Evolutionary conservation across 2,113 vertebrate species (phyloP).

Genomic region (Podocnemis expansa): DNA sequence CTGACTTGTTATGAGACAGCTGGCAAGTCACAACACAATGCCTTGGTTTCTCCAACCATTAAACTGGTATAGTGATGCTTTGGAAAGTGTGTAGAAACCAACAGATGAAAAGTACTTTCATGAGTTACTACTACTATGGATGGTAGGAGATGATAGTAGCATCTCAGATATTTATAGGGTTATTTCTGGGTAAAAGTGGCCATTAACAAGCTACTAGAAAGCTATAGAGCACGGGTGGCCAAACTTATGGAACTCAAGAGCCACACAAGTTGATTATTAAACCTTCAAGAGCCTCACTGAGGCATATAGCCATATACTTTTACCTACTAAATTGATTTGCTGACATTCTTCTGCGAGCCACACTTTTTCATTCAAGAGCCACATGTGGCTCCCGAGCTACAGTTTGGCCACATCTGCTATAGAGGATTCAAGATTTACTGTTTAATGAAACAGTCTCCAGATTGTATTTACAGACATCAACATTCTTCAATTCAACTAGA

Average conservation of each 20-base stretch:
- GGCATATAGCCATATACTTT: no score
- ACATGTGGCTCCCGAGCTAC: no score
- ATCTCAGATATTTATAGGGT: rapidly evolving
- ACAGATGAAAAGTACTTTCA: neutral
- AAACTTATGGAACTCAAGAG: no score
- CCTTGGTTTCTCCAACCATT: neutral
- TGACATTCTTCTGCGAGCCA: no score
- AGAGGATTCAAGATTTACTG: neutral
- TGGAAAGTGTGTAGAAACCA: neutral
- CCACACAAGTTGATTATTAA: no score
- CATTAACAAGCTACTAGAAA: slow-evolving; percentile 57
- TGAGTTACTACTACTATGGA: rapidly evolving
- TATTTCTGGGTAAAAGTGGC: slow-evolving; percentile 6
- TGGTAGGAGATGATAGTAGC: neutral
- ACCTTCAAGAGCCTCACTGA: no score
- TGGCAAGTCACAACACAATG: neutral
- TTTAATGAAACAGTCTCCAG: slow-evolving; percentile 37
- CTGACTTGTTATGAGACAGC: no score
- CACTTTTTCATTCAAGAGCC: no score
- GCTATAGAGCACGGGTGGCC: no score
- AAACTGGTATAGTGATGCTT: neutral
- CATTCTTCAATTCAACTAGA: slow-evolving; percentile 41
- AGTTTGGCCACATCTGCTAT: no score
- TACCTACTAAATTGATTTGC: no score
- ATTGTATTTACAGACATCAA: slow-evolving; percentile 29